phyloP scores from a whole-genome alignment of 2,888 invertebrate species.

The Brenthis daphne region DNA sequence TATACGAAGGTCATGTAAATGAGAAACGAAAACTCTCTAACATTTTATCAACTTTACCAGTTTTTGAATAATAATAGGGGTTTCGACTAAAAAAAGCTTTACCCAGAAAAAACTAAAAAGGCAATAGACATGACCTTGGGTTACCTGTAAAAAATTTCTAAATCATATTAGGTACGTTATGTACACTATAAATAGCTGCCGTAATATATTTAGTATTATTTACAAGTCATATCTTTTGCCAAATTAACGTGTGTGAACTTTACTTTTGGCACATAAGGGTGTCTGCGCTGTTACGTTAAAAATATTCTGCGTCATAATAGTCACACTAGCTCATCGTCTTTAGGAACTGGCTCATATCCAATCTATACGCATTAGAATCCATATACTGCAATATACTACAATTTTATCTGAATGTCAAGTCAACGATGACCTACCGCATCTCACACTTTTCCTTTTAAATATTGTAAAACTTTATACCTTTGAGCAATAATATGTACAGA shows the following conservation, averaged over 20 bases:
- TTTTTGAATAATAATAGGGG: no score
- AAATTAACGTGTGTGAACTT: slow-evolving; percentile 81
- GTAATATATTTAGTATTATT: slow-evolving; percentile 37
- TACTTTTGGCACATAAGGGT: slow-evolving; percentile 77
- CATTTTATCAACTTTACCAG: no score
- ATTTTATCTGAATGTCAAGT: background rate
- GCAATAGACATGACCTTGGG: background rate
- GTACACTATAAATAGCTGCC: background rate
- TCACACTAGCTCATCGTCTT: slow-evolving; percentile 63
- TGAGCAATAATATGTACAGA: no score
- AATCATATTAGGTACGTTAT: background rate
- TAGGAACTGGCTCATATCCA: slow-evolving; percentile 70
- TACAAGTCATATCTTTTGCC: slow-evolving; percentile 72
- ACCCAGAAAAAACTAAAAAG: no score
- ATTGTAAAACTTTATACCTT: no score
- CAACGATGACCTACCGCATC: no score
- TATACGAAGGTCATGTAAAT: no score
- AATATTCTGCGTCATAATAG: slow-evolving; percentile 80
- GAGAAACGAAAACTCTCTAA: no score
- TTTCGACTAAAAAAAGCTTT: no score
- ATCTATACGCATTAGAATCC: slow-evolving; percentile 48
- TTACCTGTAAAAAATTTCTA: background rate
- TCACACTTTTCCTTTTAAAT: no score
- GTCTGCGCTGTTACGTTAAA: slow-evolving; percentile 79
- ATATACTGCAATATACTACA: slow-evolving; percentile 31